A percentile compares a stretch with the other conserved stretches of the same genome.
phyloP scores from a whole-genome alignment of 2,797 vertebrate genomes.

The Falco columbarius region DNA sequence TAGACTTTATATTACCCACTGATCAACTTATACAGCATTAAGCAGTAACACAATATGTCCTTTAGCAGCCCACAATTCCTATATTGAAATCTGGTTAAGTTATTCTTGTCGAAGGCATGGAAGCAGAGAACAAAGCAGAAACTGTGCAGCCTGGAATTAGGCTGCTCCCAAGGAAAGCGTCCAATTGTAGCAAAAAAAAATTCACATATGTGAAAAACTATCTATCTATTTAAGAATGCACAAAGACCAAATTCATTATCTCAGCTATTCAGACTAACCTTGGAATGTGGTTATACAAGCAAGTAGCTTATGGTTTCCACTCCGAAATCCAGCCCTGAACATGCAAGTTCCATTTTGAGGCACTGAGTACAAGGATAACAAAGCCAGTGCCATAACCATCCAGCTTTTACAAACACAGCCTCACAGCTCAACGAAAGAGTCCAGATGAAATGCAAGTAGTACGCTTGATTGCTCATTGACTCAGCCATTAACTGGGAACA shows the following conservation, averaged over 20 bases:
- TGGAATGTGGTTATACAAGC: slow-evolving; percentile 74
- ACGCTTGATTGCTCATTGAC: not conserved
- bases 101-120: slow-evolving; percentile 49
- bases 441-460: slow-evolving; percentile 18
- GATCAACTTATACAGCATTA: slow-evolving; percentile 54
- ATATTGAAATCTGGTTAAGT: slow-evolving; percentile 55
- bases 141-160: slow-evolving; percentile 56
- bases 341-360: slow-evolving; percentile 57
- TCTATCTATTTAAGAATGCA: slow-evolving; percentile 70
- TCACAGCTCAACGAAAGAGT: not conserved
- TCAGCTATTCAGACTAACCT: slow-evolving; percentile 74
- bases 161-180: slow-evolving; percentile 63
- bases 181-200: slow-evolving; percentile 47
- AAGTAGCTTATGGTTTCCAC: slow-evolving; percentile 71
- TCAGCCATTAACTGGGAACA: not conserved
- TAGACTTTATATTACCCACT: slow-evolving; percentile 46
- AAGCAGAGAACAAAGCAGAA: slow-evolving; percentile 63
- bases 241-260: slow-evolving; percentile 74
- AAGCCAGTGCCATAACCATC: slow-evolving; percentile 53
- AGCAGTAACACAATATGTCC: slow-evolving; percentile 54
- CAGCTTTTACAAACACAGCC: slow-evolving; percentile 8
- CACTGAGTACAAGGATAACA: slow-evolving; percentile 48
- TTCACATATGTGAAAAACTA: slow-evolving; percentile 68
- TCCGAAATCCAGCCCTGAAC: slow-evolving; percentile 63
- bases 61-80: slow-evolving; percentile 60